phyloP scores from a whole-genome alignment of 1,140 invertebrate genomes.

The Drosophila parvula region DNA sequence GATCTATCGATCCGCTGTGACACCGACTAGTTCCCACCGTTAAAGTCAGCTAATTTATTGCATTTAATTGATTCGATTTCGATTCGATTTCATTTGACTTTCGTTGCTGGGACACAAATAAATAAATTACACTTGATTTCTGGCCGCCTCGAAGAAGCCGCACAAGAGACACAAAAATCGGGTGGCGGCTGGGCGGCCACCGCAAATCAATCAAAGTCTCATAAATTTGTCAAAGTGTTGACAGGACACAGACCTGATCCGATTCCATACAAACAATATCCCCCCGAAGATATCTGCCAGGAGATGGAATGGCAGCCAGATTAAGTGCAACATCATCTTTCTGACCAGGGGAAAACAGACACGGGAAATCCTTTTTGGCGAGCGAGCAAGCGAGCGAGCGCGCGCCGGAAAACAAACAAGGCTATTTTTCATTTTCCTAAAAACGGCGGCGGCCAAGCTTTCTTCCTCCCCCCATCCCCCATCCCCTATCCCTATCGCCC shows the following conservation, averaged over 20 bases:
- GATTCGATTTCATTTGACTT: conserved; percentile 43
- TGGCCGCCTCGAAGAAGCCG: conserved; percentile 24
- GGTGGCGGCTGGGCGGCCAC: conserved; percentile 26
- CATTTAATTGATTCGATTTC: conserved; percentile 70
- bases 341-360: conserved; percentile 46
- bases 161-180: conserved; percentile 47
- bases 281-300: conserved; percentile 12
- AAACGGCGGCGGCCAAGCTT: conserved; percentile 61
- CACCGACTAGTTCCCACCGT: conserved; percentile 15
- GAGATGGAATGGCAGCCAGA: conserved; percentile 69
- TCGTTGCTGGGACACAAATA: conserved; percentile 13
- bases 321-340: conserved; percentile 79
- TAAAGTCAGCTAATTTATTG: conserved; percentile 60
- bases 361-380: conserved; percentile 49
- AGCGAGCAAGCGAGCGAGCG: conserved; percentile 23
- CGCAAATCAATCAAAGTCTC: conserved; percentile 83
- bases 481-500: too few relatives aligned
- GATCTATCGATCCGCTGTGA: conserved; percentile 1
- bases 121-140: conserved; percentile 37
- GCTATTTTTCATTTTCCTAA: conserved; percentile 83
- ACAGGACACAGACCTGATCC: conserved; percentile 56
- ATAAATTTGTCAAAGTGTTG: conserved; percentile 80
- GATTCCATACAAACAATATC: not conserved
- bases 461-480: conserved; percentile 1
- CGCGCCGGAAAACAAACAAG: conserved; percentile 67